These are phyloP conservation scores for Cyclopterus lumpus DNA, from an alignment of 2,797 vertebrate species.

Conservation along the genomic window DNA sequence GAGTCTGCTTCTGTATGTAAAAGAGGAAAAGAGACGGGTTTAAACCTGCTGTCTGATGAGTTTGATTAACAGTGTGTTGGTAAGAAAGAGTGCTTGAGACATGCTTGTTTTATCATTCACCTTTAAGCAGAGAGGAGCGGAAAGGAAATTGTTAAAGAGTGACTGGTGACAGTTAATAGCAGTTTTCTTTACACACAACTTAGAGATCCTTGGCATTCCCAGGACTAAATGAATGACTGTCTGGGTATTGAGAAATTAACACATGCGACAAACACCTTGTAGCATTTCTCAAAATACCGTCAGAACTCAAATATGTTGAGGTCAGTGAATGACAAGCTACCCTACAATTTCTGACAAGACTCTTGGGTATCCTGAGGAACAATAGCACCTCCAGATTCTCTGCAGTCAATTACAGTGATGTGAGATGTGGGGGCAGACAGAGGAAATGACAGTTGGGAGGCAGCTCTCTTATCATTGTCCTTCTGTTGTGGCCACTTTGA, in stretches of 20 bases:
- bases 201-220: slow-evolving; percentile 10
- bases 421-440: slow-evolving; percentile 68
- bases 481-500: slow-evolving; percentile 75
- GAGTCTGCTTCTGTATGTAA: neutral
- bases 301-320: slow-evolving; percentile 54
- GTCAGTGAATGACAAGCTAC: slow-evolving; percentile 75
- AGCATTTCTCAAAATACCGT: slow-evolving; percentile 52
- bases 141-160: slow-evolving; percentile 11
- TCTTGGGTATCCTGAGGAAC: slow-evolving; percentile 60
- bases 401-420: slow-evolving; percentile 76
- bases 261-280: slow-evolving; percentile 45
- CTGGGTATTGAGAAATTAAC: slow-evolving; percentile 35
- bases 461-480: slow-evolving; percentile 78
- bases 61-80: slow-evolving; percentile 13
- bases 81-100: slow-evolving; percentile 11
- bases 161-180: slow-evolving; percentile 16
- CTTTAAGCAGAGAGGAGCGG: slow-evolving; percentile 21
- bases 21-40: neutral
- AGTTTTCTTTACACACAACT: slow-evolving; percentile 9
- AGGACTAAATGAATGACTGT: slow-evolving; percentile 35
- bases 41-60: neutral
- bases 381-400: slow-evolving; percentile 64
- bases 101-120: slow-evolving; percentile 33
- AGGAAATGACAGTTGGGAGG: slow-evolving; percentile 75
- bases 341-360: slow-evolving; percentile 66